phyloP scores from a whole-genome alignment of 2,888 invertebrate genomes.

The Ophraella communa region DNA sequence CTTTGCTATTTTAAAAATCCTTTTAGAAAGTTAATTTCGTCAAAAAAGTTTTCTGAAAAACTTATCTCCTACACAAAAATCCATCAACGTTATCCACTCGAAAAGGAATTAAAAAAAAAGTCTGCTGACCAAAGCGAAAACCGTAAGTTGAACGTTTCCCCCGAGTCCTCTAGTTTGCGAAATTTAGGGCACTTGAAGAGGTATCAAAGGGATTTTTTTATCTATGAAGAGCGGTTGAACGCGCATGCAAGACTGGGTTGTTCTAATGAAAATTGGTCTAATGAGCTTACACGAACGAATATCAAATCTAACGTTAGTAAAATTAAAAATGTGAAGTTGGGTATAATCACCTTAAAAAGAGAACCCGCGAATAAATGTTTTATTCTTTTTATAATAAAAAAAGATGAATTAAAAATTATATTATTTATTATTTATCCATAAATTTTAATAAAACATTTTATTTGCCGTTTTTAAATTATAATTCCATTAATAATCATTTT shows the following conservation, averaged over 20 bases:
- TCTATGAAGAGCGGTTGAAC: slow-evolving; percentile 6
- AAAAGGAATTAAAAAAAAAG: slow-evolving; percentile 30
- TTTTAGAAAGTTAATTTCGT: neutral
- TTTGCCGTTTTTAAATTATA: no score
- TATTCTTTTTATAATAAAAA: no score
- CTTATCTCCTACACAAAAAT: slow-evolving; percentile 23
- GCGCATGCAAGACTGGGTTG: slow-evolving; percentile 14
- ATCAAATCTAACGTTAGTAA: no score
- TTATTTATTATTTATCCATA: no score
- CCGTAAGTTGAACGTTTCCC: slow-evolving; percentile 21
- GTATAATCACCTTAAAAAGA: no score
- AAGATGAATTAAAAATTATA: no score
- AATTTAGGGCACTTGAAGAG: slow-evolving; percentile 20
- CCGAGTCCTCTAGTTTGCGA: neutral
- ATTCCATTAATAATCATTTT: no score
- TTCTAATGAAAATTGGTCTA: slow-evolving; percentile 18
- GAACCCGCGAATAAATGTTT: no score
- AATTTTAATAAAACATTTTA: no score
- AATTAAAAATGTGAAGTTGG: no score
- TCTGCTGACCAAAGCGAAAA: slow-evolving; percentile 31
- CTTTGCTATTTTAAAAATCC: neutral
- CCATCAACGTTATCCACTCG: slow-evolving; percentile 29
- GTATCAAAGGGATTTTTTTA: slow-evolving; percentile 19
- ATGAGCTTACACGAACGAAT: neutral
- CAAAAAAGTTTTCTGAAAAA: slow-evolving; percentile 10